These are phyloP conservation scores for Orchesella cincta DNA, from an alignment of 1,140 invertebrate genomes.

Conservation along the genomic window DNA sequence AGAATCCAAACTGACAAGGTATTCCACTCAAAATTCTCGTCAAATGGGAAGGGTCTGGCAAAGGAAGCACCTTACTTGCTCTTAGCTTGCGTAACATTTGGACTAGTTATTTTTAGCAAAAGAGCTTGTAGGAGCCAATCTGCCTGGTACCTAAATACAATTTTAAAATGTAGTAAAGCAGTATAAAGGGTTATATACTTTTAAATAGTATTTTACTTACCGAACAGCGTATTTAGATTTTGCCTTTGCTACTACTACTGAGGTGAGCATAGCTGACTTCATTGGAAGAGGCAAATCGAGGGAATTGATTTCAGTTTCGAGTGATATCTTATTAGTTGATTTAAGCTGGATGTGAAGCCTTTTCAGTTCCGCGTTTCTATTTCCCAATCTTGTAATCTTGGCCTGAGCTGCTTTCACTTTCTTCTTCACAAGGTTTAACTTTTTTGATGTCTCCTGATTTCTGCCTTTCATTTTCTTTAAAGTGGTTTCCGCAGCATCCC, in stretches of 20 bases:
- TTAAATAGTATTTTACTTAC: background rate
- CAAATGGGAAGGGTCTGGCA: background rate
- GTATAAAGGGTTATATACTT: background rate
- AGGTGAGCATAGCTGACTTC: background rate
- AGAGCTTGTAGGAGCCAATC: background rate
- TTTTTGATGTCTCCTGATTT: too few species aligned
- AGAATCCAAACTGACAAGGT: slow-evolving; percentile 34
- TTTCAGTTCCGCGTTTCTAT: too few species aligned
- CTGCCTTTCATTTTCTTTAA: too few species aligned
- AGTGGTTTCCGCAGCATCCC: too few species aligned
- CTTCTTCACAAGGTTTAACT: too few species aligned
- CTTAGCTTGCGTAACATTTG: background rate
- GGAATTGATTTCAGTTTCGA: background rate
- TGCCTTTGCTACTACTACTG: slow-evolving; percentile 39
- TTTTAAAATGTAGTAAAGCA: background rate
- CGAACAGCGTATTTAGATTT: background rate
- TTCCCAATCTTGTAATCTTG: too few species aligned
- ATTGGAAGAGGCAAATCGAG: background rate
- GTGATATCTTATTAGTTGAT: background rate
- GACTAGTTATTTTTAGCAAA: background rate
- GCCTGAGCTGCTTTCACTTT: too few species aligned
- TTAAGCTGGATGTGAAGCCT: too few species aligned
- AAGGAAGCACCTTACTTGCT: background rate
- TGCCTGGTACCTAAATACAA: background rate
- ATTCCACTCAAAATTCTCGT: background rate